phyloP scores from a whole-genome alignment of 2,888 invertebrate species.

The Drosophila neonasuta region DNA sequence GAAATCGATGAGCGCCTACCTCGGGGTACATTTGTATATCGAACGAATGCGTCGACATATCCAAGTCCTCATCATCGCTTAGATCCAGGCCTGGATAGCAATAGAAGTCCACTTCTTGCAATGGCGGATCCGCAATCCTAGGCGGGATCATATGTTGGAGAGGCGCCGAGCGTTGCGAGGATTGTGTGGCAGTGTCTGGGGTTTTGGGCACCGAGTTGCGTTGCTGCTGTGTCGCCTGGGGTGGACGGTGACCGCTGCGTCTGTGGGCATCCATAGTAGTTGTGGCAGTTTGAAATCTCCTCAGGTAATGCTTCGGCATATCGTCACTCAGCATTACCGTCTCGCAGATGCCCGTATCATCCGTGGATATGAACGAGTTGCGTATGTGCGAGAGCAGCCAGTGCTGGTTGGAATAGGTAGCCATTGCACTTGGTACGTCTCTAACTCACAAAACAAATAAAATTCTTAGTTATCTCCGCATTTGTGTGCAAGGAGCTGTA shows the following conservation, averaged over 20 bases:
- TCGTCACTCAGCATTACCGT: conserved; percentile 94
- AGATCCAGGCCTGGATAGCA: conserved; percentile 91
- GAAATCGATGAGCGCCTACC: conserved; percentile 86
- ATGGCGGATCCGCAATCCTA: conserved; percentile 62
- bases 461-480: conserved; percentile 65
- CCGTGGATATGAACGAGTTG: conserved; percentile 96
- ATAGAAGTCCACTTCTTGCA: conserved; percentile 83
- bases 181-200: conserved; percentile 40
- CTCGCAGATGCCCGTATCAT: conserved; percentile 97
- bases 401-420: conserved; percentile 95
- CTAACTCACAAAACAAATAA: conserved; percentile 45
- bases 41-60: conserved; percentile 86
- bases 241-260: conserved; percentile 40
- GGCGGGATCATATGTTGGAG: conserved; percentile 36
- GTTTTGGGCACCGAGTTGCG: conserved; percentile 26
- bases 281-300: conserved; percentile 81
- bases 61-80: conserved; percentile 90
- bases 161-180: conserved; percentile 20
- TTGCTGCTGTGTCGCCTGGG: conserved; percentile 39
- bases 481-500: conserved; percentile 49
- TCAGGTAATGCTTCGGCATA: conserved; percentile 84
- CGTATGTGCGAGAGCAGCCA: conserved; percentile 96
- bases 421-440: conserved; percentile 85
- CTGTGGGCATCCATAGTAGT: conserved; percentile 45
- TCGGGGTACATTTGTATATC: conserved; percentile 90